Evolutionary conservation across 2,888 invertebrate species (phyloP), one percentile per base, ranked within the genome.

Genomic region (Agonum fuliginosum): DNA sequence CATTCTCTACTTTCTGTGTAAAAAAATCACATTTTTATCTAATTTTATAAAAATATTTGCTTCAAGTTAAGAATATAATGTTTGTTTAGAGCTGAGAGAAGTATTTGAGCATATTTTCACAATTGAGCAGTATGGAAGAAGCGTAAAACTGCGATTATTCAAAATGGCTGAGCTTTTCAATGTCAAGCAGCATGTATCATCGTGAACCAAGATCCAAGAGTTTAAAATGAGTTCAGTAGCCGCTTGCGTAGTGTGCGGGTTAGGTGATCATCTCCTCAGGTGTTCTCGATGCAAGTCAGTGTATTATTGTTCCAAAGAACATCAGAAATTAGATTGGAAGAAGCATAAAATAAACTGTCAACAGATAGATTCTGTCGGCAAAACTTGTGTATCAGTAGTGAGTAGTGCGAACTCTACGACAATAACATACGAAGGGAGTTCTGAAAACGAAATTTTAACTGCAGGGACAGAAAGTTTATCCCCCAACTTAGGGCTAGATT

Each of bases 241-340:
- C 80, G 79, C 77, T 62, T 92, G 92, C 87, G 89, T 87, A 80
- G 88, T 92, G 83, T 94, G 94, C 86, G 89, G 90, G 79, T 83
- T 83, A 80, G 87, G 85, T 81, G 89, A 90, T 83, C 91, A 91
- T 81, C 87, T 93, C 82, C 87, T 92, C 80, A 91, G 94, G 82
- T 95, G 95, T 87, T 91, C 91, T 81, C 91, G 93, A 81, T 96
- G 96, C 86, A 92, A 93, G 84, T 87, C 86, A 78, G 89, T 91
- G 69, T 93, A 91, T 86, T 96, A 96, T 86, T 96, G 95, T 87
- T 93, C 92, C 78, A 93, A 91, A 81, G 92, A 92, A 80, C 95
- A 96, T 85, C 95, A 95, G 86, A 91, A 90, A 80, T 88, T 91
- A 82, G 93, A 95, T 84, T 95, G 95, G 95, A 92, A 91, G 84